These are phyloP conservation scores for Sebastolobus altivelis DNA, from an alignment of 2,797 vertebrate species.

Conservation along the genomic window DNA sequence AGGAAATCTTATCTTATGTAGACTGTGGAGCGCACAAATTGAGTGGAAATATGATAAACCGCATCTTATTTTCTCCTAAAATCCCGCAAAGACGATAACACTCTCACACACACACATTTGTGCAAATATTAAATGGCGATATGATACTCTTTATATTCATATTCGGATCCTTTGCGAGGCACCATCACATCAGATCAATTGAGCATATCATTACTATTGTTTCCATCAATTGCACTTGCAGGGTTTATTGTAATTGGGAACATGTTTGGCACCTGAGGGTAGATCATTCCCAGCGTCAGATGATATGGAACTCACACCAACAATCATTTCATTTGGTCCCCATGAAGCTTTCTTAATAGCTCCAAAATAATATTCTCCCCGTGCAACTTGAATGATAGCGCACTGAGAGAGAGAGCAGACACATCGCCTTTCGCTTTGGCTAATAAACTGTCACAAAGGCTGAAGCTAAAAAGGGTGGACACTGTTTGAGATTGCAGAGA, in stretches of 20 bases:
- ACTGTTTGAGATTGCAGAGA: not conserved
- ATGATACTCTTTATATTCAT: constrained; percentile 39
- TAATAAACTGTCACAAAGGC: constrained; percentile 38
- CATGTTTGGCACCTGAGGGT: constrained; percentile 51
- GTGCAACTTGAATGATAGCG: constrained; percentile 7
- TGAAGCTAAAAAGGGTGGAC: not conserved
- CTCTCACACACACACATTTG: constrained; percentile 17
- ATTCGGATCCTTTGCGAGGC: constrained; percentile 13
- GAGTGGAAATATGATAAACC: constrained; percentile 35
- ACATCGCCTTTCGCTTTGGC: not conserved
- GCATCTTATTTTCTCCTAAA: constrained; percentile 23
- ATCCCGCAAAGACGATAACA: constrained; percentile 33
- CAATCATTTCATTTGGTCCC: constrained; percentile 54
- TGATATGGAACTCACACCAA: constrained; percentile 46
- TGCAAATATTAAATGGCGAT: constrained; percentile 40
- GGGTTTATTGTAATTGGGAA: constrained; percentile 68
- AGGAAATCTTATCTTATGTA: constrained; percentile 43
- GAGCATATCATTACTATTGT: constrained; percentile 65
- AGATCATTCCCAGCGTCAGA: constrained; percentile 42
- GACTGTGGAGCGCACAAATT: constrained; percentile 46
- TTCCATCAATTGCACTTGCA: constrained; percentile 50
- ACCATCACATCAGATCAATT: constrained; percentile 58
- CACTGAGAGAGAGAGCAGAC: constrained; percentile 8
- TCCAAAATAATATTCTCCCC: constrained; percentile 39
- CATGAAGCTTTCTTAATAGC: constrained; percentile 54